phyloP scores from a whole-genome alignment of 2,888 invertebrate genomes.

The Busseola fusca region DNA sequence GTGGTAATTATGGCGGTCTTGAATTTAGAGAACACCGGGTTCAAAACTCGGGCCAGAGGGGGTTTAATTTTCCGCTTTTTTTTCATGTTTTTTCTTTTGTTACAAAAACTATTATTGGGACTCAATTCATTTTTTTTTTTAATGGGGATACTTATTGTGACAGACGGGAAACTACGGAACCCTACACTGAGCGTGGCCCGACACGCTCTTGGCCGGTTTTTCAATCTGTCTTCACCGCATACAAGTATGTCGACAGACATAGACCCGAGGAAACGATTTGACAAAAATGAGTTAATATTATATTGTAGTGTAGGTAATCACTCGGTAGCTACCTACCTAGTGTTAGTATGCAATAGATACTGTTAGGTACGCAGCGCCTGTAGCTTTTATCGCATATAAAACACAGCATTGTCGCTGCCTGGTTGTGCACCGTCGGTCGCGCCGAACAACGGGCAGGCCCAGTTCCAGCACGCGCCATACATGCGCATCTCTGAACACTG shows the following conservation, averaged over 20 bases:
- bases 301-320: background rate
- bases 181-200: too few species aligned
- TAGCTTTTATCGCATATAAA: background rate
- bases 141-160: too few species aligned
- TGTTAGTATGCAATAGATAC: background rate
- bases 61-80: too few species aligned
- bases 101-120: too few species aligned
- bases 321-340: background rate
- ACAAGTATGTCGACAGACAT: background rate
- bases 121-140: too few species aligned
- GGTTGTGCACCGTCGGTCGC: slow-evolving; percentile 43
- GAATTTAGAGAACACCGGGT: too few species aligned
- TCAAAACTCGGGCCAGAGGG: too few species aligned
- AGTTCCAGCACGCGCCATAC: slow-evolving; percentile 66
- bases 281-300: background rate
- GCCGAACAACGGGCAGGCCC: slow-evolving; percentile 73
- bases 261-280: too few species aligned
- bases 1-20: too few species aligned
- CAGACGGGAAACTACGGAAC: too few species aligned
- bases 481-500: slow-evolving; percentile 27
- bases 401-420: background rate
- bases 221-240: background rate
- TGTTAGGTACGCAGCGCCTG: background rate
- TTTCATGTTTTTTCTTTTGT: too few species aligned
- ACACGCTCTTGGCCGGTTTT: too few species aligned